A percentile compares a stretch with the other conserved stretches of the same genome.
phyloP scores from a whole-genome alignment of 37 sponge, comb jelly and placozoan genomes.

The Chondrosia reniformis region DNA sequence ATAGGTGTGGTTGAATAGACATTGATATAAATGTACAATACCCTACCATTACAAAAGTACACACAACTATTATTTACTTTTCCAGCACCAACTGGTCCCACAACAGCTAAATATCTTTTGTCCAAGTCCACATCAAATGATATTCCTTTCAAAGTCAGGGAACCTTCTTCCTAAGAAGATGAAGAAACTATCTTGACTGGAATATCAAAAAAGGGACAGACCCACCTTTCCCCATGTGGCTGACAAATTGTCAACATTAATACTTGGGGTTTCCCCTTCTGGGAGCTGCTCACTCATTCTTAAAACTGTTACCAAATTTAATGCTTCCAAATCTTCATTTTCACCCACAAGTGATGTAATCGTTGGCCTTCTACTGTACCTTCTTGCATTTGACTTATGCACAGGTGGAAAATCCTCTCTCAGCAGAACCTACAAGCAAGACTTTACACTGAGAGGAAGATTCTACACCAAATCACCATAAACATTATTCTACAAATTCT shows the following conservation, averaged over 20 bases:
- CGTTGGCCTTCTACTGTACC: slow-evolving; percentile 4
- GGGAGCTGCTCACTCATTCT: neutral
- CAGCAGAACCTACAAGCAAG: neutral
- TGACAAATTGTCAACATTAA: neutral
- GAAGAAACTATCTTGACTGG: no score
- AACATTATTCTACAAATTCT: no score
- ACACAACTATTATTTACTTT: no score
- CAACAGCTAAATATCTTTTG: slow-evolving; percentile 2
- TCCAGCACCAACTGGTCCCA: slow-evolving; percentile 49
- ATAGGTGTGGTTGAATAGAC: no score
- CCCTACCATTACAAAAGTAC: no score
- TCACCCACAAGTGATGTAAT: neutral
- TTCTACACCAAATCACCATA: no score
- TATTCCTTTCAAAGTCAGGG: neutral
- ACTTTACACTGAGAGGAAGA: no score
- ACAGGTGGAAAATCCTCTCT: neutral
- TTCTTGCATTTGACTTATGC: neutral
- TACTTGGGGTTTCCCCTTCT: neutral
- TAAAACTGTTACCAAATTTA: no score
- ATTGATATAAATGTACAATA: no score
- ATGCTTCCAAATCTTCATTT: no score
- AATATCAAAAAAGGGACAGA: no score
- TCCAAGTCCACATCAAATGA: neutral
- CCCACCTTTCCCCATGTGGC: slow-evolving; percentile 8
- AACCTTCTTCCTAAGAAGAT: no score